Evolutionary conservation across 2,113 vertebrate species (phyloP), one percentile per base, ranked within the genome.

Genomic region (Engraulis encrasicolus): DNA sequence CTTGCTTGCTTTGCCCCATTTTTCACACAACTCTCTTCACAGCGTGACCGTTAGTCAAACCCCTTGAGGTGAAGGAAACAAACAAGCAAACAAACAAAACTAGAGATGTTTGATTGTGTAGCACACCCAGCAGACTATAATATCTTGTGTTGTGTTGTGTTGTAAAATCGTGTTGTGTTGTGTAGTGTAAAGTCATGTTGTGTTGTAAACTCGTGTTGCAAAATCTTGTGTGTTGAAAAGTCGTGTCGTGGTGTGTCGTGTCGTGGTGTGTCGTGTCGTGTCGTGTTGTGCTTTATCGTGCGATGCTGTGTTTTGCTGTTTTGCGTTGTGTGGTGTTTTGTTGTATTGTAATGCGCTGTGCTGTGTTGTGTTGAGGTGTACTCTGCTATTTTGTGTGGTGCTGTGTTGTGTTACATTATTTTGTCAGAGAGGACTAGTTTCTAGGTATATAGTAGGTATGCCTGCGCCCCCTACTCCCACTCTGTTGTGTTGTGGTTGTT

Each of bases 311-410:
- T n/a, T n/a, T n/a, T n/a, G n/a, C n/a, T n/a, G n/a, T n/a, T n/a
- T n/a, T n/a, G n/a, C n/a, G n/a, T n/a, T n/a, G n/a, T n/a, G n/a
- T n/a, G n/a, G n/a, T n/a, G n/a, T n/a, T n/a, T n/a, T n/a, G n/a
- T n/a, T n/a, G n/a, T n/a, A n/a, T n/a, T n/a, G n/a, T n/a, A n/a
- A n/a, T n/a, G n/a, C n/a, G n/a, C n/a, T n/a, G n/a, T n/a, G 83
- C 52, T 86, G 52, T 81, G 81, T 31, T 66, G 85, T 83, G 23
- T 66, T n/a, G n/a, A n/a, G n/a, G n/a, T n/a, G n/a, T n/a, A n/a
- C n/a, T n/a, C n/a, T n/a, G n/a, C n/a, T n/a, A n/a, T n/a, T n/a
- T 66, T 66, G 54, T n/a, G 54, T 23, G 0, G 50, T 19, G 50
- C 19, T 19, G 54, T 82, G 77, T 87, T 81, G 48, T 14, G 37